Evolutionary conservation across 1,140 invertebrate species (phyloP).

Genomic region (Caenorhabditis remanei): DNA sequence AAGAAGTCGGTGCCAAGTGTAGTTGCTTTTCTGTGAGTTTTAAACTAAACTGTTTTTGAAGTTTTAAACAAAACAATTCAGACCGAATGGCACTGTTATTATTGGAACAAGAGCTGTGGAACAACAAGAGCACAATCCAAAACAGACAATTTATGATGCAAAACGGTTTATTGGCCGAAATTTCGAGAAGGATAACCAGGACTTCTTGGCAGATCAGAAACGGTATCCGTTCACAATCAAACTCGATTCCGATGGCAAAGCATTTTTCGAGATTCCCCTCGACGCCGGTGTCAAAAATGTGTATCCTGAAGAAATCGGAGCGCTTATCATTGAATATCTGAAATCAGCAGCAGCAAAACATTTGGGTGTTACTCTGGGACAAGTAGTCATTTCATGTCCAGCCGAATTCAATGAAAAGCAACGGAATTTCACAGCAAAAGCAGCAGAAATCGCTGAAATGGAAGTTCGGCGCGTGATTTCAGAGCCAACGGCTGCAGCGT

Average conservation of each 20-base stretch:
- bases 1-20: slow-evolving; percentile 74
- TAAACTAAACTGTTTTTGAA: background rate
- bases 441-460: slow-evolving; percentile 80
- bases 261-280: slow-evolving; percentile 73
- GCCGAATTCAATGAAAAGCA: slow-evolving; percentile 76
- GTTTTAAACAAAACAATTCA: slow-evolving; percentile 60
- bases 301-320: slow-evolving; percentile 74
- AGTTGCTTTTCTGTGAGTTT: slow-evolving; percentile 75
- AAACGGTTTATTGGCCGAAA: slow-evolving; percentile 80
- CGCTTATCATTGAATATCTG: slow-evolving; percentile 75
- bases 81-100: slow-evolving; percentile 77
- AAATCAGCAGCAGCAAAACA: slow-evolving; percentile 68
- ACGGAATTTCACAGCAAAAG: slow-evolving; percentile 71
- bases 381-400: slow-evolving; percentile 76
- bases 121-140: slow-evolving; percentile 80
- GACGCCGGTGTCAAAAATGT: slow-evolving; percentile 58
- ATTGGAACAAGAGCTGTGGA: slow-evolving; percentile 80
- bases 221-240: slow-evolving; percentile 75
- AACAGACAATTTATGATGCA: slow-evolving; percentile 80
- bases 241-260: slow-evolving; percentile 71
- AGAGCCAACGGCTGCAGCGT: slow-evolving; percentile 78
- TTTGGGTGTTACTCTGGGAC: background rate
- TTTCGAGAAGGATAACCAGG: slow-evolving; percentile 78
- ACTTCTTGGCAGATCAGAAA: slow-evolving; percentile 74
- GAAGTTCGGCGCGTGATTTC: slow-evolving; percentile 85